A percentile compares a stretch with the other conserved stretches of the same genome.
phyloP scores from a whole-genome alignment of 2,888 invertebrate genomes.

The Theretra japonica region DNA sequence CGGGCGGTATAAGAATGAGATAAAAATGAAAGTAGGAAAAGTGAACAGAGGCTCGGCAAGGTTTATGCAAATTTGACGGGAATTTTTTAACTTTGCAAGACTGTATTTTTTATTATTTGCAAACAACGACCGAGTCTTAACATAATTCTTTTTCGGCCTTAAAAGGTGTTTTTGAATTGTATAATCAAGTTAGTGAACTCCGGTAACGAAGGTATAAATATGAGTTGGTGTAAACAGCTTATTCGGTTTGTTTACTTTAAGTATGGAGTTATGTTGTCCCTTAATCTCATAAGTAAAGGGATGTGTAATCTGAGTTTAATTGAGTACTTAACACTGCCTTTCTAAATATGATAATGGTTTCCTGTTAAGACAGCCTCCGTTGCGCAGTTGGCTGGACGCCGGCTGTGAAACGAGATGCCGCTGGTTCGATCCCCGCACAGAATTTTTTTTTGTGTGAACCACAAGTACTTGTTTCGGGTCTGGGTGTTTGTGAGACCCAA shows the following conservation, averaged over 20 bases:
- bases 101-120: conserved; percentile 76
- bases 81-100: conserved; percentile 75
- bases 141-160: conserved; percentile 54
- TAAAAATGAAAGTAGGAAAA: conserved; percentile 69
- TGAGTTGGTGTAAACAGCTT: background rate
- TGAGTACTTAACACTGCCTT: background rate
- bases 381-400: too few species aligned
- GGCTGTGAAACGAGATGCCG: too few species aligned
- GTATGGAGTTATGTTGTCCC: background rate
- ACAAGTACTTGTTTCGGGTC: too few species aligned
- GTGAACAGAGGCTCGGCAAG: conserved; percentile 65
- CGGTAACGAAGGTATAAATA: conserved; percentile 22
- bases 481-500: too few species aligned
- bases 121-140: conserved; percentile 65
- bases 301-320: conserved; percentile 2
- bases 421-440: too few species aligned
- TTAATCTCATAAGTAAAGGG: background rate
- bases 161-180: conserved; percentile 29
- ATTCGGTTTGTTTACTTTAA: background rate
- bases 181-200: conserved; percentile 22
- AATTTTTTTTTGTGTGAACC: too few species aligned
- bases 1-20: conserved; percentile 63
- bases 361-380: too few species aligned
- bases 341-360: too few species aligned
- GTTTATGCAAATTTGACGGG: conserved; percentile 80